These are phyloP conservation scores for cat (Felis catus) DNA, from an alignment of 2,113 vertebrate genomes.

Conservation along the genomic window F.catus_Fca126_mat1.0 CM031414.1:116165501-116166000, in stretches of 20 bases:
- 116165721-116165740: not conserved
- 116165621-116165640: not conserved
- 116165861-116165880: not conserved
- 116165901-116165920: conserved; percentile 2
- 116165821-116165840: not conserved
- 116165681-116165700: not conserved
- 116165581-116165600: not conserved
- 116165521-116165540: not conserved
- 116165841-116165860: not conserved
- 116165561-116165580: not conserved
- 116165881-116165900: not conserved
- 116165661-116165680: not conserved
- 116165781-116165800: not conserved
- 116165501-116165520: not conserved
- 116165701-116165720: not conserved
- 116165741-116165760: not conserved
- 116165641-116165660: not conserved
- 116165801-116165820: not conserved
- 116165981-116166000: not conserved
- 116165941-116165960: not conserved
- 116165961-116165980: not conserved
- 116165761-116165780: not conserved
- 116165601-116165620: not conserved
- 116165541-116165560: not conserved
- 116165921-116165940: not conserved